Evolutionary conservation across 2,797 vertebrate species (phyloP).

Genomic region (Diplodus puntazzo): DNA sequence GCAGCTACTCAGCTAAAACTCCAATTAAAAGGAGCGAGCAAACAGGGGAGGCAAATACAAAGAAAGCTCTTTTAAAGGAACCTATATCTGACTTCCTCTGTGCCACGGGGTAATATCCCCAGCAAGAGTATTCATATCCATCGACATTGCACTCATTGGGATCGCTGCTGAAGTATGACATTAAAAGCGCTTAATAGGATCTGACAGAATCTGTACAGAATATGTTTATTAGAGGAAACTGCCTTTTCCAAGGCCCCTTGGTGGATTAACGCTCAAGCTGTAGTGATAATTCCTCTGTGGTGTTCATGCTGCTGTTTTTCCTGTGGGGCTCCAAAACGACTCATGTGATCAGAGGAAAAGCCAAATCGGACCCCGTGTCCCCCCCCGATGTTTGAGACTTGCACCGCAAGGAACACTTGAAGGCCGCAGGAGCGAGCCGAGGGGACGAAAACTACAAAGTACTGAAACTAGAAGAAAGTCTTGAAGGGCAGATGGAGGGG

Average conservation of each 20-base stretch:
- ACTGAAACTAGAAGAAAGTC: not conserved
- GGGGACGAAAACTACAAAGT: not conserved
- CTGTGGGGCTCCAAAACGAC: not conserved
- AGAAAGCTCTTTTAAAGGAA: constrained; percentile 22
- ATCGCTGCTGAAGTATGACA: constrained; percentile 40
- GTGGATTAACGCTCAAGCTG: constrained; percentile 53
- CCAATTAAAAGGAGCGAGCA: constrained; percentile 4
- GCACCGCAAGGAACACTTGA: not conserved
- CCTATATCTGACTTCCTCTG: constrained; percentile 12
- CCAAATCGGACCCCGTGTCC: constrained; percentile 7
- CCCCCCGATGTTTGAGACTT: not conserved
- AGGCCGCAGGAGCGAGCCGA: constrained; percentile 1
- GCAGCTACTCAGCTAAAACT: constrained; percentile 13
- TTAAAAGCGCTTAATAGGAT: constrained; percentile 66
- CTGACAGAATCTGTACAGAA: constrained; percentile 48
- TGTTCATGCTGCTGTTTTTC: constrained; percentile 7
- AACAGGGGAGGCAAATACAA: constrained; percentile 13
- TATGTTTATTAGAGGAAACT: constrained; percentile 52
- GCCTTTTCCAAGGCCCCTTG: constrained; percentile 16
- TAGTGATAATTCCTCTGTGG: constrained; percentile 40
- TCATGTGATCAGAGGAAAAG: constrained; percentile 34
- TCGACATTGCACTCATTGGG: constrained; percentile 11
- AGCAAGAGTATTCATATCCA: constrained; percentile 24
- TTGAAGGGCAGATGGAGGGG: not conserved
- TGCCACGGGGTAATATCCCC: constrained; percentile 13